Conservation (phyloP, 2,113 vertebrate genomes). For the Cathartes aura region DNA sequence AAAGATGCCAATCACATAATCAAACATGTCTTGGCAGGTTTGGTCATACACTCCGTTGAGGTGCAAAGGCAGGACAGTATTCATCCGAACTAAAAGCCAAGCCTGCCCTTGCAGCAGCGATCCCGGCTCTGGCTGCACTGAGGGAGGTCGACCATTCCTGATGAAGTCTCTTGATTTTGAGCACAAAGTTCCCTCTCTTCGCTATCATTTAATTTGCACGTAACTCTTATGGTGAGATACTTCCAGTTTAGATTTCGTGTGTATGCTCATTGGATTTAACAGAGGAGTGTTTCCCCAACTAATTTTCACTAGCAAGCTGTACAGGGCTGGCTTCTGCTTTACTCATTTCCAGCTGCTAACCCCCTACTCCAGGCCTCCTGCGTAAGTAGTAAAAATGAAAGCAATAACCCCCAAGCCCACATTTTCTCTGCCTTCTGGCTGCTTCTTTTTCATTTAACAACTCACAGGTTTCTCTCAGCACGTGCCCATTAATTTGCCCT, state of each 20-base stretch:
- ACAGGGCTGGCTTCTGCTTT: background rate
- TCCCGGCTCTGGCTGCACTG: background rate
- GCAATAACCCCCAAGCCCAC: background rate
- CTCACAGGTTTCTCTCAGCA: background rate
- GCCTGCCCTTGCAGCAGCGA: background rate
- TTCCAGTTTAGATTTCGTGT: background rate
- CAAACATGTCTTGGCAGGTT: background rate
- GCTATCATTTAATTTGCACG: background rate
- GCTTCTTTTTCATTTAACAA: background rate
- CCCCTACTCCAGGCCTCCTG: background rate
- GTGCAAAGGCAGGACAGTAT: background rate
- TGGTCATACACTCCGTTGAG: background rate
- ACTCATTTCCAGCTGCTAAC: background rate
- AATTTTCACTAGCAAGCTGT: background rate
- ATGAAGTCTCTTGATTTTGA: background rate
- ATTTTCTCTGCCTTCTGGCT: background rate
- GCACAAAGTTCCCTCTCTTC: background rate
- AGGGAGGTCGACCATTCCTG: background rate
- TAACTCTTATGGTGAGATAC: background rate
- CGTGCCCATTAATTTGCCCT: background rate
- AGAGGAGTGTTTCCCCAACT: background rate
- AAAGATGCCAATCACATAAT: fast-evolving
- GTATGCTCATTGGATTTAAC: background rate
- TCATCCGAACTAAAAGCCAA: background rate
- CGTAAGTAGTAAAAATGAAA: background rate